Conservation (phyloP, 2,113 vertebrate genomes). For the Halichoerus grypus region DNA sequence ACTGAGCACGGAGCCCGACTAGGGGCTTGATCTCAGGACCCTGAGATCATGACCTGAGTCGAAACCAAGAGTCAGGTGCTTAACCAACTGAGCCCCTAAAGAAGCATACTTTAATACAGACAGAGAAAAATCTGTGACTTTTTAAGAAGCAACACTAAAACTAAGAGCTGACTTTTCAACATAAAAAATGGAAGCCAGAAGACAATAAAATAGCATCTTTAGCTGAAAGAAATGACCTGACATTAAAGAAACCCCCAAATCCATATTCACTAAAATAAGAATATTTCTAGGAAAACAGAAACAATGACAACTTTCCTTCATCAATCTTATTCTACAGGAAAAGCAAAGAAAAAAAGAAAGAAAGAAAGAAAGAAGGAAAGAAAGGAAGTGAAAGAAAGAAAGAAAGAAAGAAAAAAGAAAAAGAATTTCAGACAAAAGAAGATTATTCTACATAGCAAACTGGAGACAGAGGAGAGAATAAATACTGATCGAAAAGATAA, state of each 20-base stretch:
- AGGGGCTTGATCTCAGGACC: neutral
- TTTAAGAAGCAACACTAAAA: neutral
- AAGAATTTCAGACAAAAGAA: neutral
- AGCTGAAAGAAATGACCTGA: neutral
- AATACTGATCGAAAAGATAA: neutral
- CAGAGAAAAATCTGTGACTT: neutral
- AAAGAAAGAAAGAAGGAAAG: accelerated
- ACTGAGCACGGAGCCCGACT: neutral
- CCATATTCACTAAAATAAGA: neutral
- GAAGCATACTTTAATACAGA: neutral
- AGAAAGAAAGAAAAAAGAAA: neutral
- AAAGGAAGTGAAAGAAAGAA: neutral
- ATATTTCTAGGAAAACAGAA: neutral
- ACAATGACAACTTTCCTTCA: neutral
- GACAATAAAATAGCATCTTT: neutral
- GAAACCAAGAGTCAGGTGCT: neutral
- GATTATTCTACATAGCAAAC: neutral
- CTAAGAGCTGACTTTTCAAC: neutral
- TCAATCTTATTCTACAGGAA: neutral
- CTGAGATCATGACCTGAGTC: neutral
- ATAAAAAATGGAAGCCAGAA: neutral
- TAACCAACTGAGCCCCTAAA: neutral
- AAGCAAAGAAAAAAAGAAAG: neutral
- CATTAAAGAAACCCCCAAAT: neutral
- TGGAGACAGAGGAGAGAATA: neutral